Percentiles rank a stretch among this genome's conserved stretches.
phyloP scores from a whole-genome alignment of 2,113 vertebrate genomes.

The Brienomyrus longianalis region DNA sequence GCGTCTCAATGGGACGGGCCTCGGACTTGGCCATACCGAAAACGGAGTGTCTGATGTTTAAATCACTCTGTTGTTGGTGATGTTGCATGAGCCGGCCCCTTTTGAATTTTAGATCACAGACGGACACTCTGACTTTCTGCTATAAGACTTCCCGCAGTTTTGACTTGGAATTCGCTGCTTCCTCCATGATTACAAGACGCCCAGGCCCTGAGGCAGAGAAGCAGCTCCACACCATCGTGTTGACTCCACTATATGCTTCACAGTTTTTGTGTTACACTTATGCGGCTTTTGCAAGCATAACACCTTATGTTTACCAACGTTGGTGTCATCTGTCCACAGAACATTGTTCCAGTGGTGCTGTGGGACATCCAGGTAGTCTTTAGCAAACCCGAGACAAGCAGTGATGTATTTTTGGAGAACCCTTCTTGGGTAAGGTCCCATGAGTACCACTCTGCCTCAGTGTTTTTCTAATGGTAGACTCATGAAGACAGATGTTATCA shows the following conservation, averaged over 20 bases:
- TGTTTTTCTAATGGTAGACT: not conserved
- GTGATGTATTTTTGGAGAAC: not conserved
- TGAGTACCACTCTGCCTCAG: not conserved
- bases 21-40: not conserved
- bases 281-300: not conserved
- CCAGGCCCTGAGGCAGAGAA: not conserved
- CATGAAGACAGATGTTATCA: not conserved
- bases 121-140: not conserved
- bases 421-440: not conserved
- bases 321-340: not conserved
- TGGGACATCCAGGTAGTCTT: not conserved
- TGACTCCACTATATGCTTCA: not conserved
- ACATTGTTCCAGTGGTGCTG: not conserved
- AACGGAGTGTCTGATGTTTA: not conserved
- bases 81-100: not conserved
- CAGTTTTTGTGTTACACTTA: not conserved
- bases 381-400: not conserved
- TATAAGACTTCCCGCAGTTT: not conserved
- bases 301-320: not conserved
- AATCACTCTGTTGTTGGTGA: not conserved
- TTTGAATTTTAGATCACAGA: not conserved
- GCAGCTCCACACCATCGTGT: not conserved
- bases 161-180: not conserved
- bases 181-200: not conserved
- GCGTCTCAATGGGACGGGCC: not conserved